A percentile compares a stretch with the other conserved stretches of the same genome.
These are phyloP conservation scores for Aleiodes testaceus DNA, from an alignment of 2,888 invertebrate genomes.

Conservation along the genomic window DNA sequence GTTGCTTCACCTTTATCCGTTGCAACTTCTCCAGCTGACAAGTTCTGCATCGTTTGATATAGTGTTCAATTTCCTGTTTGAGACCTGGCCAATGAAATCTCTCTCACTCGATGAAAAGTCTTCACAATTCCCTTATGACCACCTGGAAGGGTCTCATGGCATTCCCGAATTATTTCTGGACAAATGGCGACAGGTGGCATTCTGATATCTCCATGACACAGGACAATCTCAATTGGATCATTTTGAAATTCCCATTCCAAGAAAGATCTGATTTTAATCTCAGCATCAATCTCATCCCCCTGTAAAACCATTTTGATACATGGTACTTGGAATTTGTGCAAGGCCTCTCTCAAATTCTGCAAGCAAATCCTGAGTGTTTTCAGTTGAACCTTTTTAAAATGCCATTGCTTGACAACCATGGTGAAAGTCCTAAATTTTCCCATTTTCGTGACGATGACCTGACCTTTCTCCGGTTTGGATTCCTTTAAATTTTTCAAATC, in stretches of 20 bases:
- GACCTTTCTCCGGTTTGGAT: no score
- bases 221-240: background rate
- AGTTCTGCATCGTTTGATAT: no score
- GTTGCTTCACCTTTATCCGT: slow-evolving; percentile 21
- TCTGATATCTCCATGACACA: background rate
- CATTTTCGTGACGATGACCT: no score
- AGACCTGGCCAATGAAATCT: no score
- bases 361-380: no score
- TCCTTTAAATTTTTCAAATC: background rate
- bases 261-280: background rate
- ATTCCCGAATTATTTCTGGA: background rate
- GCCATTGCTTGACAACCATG: no score
- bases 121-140: background rate
- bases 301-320: background rate
- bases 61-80: no score
- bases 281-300: background rate
- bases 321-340: no score
- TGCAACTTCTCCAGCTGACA: background rate
- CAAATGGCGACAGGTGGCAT: no score
- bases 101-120: slow-evolving; percentile 14
- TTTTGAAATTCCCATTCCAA: background rate
- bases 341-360: no score
- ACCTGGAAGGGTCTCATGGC: background rate
- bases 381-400: no score
- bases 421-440: no score